Conservation (phyloP, 2,888 invertebrate species). For the Allacma fusca region DNA sequence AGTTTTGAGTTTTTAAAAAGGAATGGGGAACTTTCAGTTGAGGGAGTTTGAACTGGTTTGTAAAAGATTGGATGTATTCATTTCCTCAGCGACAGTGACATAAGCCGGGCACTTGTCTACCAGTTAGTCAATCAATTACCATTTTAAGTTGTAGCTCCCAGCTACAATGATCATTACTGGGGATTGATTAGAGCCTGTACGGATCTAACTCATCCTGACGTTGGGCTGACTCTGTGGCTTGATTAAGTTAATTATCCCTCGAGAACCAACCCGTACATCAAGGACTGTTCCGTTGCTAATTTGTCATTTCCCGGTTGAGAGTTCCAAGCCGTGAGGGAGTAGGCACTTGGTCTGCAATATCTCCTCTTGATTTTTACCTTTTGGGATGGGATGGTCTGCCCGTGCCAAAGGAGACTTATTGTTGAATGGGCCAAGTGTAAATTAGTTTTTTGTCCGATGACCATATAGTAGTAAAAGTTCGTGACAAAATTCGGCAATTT, state of each 20-base stretch:
- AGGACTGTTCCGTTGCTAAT: too few species aligned
- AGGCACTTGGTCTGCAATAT: too few species aligned
- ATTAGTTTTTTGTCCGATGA: neutral
- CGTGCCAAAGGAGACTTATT: too few species aligned
- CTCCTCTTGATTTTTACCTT: too few species aligned
- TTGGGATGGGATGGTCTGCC: too few species aligned
- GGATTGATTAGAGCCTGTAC: neutral
- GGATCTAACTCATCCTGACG: neutral
- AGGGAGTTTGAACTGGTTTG: too few species aligned
- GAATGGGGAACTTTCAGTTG: too few species aligned
- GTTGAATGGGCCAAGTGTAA: neutral
- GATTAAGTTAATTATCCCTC: slow-evolving; percentile 5
- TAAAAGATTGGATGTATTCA: too few species aligned
- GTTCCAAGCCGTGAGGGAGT: too few species aligned
- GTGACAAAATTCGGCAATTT: neutral
- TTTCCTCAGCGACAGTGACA: too few species aligned
- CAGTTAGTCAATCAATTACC: neutral
- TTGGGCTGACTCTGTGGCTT: neutral
- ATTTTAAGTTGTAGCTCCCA: neutral
- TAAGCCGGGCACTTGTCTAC: neutral
- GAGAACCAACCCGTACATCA: neutral
- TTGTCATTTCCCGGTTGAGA: too few species aligned
- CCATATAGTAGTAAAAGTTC: neutral
- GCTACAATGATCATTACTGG: neutral
- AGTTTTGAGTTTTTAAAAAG: too few species aligned